Evolutionary conservation across 2,113 vertebrate species (phyloP), one percentile per base, ranked within the genome.

Genomic region (Polypterus senegalus): DNA sequence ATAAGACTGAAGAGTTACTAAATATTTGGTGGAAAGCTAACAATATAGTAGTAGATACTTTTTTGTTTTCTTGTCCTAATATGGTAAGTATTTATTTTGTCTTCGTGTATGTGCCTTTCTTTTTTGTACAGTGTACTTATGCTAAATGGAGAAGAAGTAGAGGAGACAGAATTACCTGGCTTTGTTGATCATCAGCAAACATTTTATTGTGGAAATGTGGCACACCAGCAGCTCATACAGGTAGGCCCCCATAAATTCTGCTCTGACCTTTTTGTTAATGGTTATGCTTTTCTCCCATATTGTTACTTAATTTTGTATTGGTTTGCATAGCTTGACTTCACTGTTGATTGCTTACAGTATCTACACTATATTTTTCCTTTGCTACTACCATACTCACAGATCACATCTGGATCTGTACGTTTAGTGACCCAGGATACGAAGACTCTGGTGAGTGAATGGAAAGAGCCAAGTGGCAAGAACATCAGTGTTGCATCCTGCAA

Each of bases 141-240:
- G 90, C 77, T 99, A 65, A 97, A 91, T 0, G 96, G 95, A 2
- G 96, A 99, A 70, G 96, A 99, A 63, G 96, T 98, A 5, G 96
- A 99, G 67, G 95, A 99, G 68, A 99, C 95, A 0, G 96, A 99
- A 63, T 84, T 99, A 59, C 89, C 90, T 0, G 96, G 96, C 5
- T 99, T 99, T 54, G 93, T 97, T 66, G 94, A 98, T 43, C 94
- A 98, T 67, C 94, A 97, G 74, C 96, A 99, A 79, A 99, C 96
- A 0, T 99, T 99, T 79, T 99, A 93, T 77, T 99, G 96, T 4
- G 96, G 96, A 61, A 99, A 99, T 0, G 96, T 97, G 65, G 91
- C 90, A 0, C 94, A 99, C 65, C 91, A 97, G 55, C 96, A 98
- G 6, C 81, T 99, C 61, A 93, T 99, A 74, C 95, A 98, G 84